Evolutionary conservation across 2,113 vertebrate genomes (phyloP), one percentile per base, ranked within the genome.

Genomic region (Rostratula benghalensis): DNA sequence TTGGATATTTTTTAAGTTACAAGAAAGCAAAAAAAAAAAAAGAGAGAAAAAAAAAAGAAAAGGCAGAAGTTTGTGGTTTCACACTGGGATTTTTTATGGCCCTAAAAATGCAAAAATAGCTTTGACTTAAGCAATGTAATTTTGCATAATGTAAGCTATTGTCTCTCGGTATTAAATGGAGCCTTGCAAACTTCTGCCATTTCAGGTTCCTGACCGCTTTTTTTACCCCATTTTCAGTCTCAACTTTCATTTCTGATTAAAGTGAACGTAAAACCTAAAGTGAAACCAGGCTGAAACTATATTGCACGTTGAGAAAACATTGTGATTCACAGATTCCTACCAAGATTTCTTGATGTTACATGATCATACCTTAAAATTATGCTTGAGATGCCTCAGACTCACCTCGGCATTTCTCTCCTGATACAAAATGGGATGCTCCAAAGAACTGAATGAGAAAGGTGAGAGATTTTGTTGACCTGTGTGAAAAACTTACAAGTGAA

Each of bases 31-130:
- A 65, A 94, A 97, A 94, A 90, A 69, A 73, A 81, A 81, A 94
- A 86, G 85, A 64, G 89, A 78, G 43, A 28, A 43, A 82, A 95
- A 91, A 61, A 94, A 97, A 93, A 94, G 51, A 78, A 86, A 97
- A 94, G 84, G 53, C 87, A 95, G 89, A 91, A 93, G 93, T 95
- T 94, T 98, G 97, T 96, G 98, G 98, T 97, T 98, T 98, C 97
- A 97, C 97, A 98, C 97, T 97, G 86, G 68, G 91, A 74, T 95
- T 97, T 98, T 98, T 97, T 97, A 97, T 94, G 87, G 88, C 95
- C 94, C 76, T 30, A 96, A 97, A 97, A 97, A 97, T 96, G 97
- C 90, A 97, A 96, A 97, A 95, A n/a, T 93, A 97, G 74, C 92
- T 97, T 95, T 89, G 93, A 96, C 95, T 97, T 85, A 91, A 93